Conservation (phyloP, 2,113 vertebrate genomes). For the Peromyscus polionotus region DNA sequence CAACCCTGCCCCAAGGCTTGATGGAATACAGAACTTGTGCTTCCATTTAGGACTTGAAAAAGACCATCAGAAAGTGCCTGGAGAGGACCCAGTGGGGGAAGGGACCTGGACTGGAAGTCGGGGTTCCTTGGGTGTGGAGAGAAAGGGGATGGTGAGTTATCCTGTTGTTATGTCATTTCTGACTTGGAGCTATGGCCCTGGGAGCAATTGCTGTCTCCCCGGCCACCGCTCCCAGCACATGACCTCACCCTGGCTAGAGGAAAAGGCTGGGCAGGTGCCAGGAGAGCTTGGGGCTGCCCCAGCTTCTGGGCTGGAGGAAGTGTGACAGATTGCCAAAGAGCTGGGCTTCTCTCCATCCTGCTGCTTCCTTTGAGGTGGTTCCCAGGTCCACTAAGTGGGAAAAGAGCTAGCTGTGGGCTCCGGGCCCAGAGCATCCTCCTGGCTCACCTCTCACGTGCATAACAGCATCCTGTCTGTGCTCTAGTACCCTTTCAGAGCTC, state of each 20-base stretch:
- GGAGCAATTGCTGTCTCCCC: background rate
- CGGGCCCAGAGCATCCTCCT: background rate
- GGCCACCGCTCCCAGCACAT: slow-evolving; percentile 30
- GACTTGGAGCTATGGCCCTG: background rate
- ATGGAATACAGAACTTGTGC: background rate
- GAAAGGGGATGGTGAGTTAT: slow-evolving; percentile 25
- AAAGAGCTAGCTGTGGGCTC: background rate
- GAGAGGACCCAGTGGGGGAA: background rate
- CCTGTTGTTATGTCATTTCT: background rate
- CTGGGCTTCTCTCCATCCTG: slow-evolving; percentile 50
- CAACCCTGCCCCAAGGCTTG: background rate
- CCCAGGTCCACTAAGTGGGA: slow-evolving; percentile 40
- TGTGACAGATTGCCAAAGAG: slow-evolving; percentile 67
- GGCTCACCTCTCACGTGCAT: background rate
- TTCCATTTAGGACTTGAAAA: background rate
- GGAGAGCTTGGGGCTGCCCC: slow-evolving; percentile 72
- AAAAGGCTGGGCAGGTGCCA: slow-evolving; percentile 54
- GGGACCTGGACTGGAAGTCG: background rate
- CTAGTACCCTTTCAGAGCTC: background rate
- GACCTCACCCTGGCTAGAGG: slow-evolving; percentile 31
- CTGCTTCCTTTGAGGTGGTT: slow-evolving; percentile 61
- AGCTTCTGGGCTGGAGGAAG: slow-evolving; percentile 67
- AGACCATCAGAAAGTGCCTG: background rate
- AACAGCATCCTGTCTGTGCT: background rate
- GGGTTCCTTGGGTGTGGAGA: background rate